Evolutionary conservation across 2,113 vertebrate species (phyloP), one percentile per base, ranked within the genome.

Genomic region (Pavo muticus): DNA sequence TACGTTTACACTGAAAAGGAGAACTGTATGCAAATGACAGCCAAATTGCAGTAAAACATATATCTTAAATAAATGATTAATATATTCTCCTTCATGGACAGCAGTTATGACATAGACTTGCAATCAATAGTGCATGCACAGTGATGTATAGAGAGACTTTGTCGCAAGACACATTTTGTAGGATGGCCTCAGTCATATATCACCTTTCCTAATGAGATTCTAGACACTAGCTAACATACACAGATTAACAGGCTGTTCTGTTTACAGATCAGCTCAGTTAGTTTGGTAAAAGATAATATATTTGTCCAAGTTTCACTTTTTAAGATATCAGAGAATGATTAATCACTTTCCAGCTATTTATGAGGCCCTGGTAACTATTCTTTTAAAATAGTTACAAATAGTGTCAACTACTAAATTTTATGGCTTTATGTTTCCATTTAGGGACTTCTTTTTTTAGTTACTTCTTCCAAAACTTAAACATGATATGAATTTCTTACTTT

Each of bases 21-120:
- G 56, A 80, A 23, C 78, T 83, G 48, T 91, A 83, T 91, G 73
- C 45, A 82, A 84, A 81, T 96, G 81, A 76, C 64, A 87, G 82
- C 40, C 54, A 87, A 91, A 70, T 37, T 47, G 19, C 78, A 57
- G 63, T 57, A 79, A 84, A 94, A 91, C 23, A 73, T 40, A 3
- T 19, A 44, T 79, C 78, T 94, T 65, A 85, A 90, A 80, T 70
- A 86, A 88, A 74, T 48, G 23, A 91, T 87, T 82, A 68, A 94
- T 83, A 85, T 91, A 70, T 88, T 77, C 90, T 84, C 24, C 60
- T 88, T n/a, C 32, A 39, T 40, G n/a, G 4, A 4, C 86, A 90
- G 65, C n/a, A 77, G 56, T 87, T 71, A 44, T 37, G 47, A 78
- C 63, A 79, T 37, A 75, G 42, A 14, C 24, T 47, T 64, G 35